Conservation (phyloP, 92 coral and sea anemone species). For the Micromussa lordhowensis region DNA sequence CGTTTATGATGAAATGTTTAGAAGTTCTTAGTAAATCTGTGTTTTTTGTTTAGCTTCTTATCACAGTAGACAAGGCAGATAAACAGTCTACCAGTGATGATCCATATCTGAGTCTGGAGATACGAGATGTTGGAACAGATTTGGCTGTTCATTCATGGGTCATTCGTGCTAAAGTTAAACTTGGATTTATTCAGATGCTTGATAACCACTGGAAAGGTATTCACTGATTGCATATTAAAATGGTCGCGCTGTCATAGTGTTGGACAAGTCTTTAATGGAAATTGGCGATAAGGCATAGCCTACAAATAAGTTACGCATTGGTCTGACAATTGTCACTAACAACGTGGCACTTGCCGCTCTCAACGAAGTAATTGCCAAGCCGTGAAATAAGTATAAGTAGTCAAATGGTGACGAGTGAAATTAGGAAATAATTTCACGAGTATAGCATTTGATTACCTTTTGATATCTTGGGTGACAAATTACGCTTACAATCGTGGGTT, state of each 20-base stretch:
- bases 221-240: background rate
- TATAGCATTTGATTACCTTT: no score
- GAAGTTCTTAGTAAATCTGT: background rate
- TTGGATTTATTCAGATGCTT: slow-evolving; percentile 87
- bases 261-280: background rate
- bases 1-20: no score
- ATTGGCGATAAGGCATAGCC: background rate
- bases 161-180: slow-evolving; percentile 56
- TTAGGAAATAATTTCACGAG: no score
- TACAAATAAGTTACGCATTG: no score
- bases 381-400: no score
- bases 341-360: no score
- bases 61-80: slow-evolving; percentile 73
- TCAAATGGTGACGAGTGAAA: no score
- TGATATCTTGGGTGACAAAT: no score
- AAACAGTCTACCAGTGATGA: slow-evolving; percentile 48
- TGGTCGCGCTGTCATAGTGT: background rate
- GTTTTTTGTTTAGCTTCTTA: slow-evolving; percentile 67
- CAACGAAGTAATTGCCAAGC: no score
- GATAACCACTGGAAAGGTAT: slow-evolving; percentile 89
- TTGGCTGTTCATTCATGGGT: slow-evolving; percentile 75
- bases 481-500: no score
- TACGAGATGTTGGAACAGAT: slow-evolving; percentile 72
- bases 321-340: no score
- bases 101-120: slow-evolving; percentile 84